These are phyloP conservation scores for Mythimna vitellina DNA, from an alignment of 2,888 invertebrate species.

Conservation along the genomic window DNA sequence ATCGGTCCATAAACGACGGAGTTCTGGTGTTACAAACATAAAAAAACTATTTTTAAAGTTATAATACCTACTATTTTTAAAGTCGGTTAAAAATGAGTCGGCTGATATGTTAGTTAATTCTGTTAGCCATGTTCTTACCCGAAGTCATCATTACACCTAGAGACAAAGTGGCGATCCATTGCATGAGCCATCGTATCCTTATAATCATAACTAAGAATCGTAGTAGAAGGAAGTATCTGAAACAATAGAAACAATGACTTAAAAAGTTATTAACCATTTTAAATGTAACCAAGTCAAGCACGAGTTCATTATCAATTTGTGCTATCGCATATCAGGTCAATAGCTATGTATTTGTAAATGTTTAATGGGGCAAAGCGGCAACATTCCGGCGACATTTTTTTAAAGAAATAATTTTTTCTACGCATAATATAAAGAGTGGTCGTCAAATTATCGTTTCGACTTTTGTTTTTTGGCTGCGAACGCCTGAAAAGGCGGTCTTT, in stretches of 20 bases:
- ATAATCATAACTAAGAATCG: slow-evolving; percentile 82
- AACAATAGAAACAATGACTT: slow-evolving; percentile 69
- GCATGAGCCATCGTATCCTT: slow-evolving; percentile 84
- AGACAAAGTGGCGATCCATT: slow-evolving; percentile 69
- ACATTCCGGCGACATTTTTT: too few species aligned
- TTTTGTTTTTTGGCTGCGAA: too few species aligned
- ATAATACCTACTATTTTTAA: too few species aligned
- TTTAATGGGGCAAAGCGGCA: background rate
- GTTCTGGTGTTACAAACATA: too few species aligned
- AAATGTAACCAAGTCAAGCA: background rate
- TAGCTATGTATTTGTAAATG: background rate
- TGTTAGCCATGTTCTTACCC: slow-evolving; percentile 71
- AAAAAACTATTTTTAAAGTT: too few species aligned
- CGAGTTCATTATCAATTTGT: slow-evolving; percentile 5
- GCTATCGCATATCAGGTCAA: background rate
- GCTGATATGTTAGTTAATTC: too few species aligned
- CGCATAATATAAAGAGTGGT: too few species aligned
- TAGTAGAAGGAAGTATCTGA: slow-evolving; percentile 75
- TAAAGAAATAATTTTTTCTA: too few species aligned
- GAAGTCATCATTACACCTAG: slow-evolving; percentile 75
- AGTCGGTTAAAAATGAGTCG: too few species aligned
- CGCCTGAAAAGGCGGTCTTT: too few species aligned
- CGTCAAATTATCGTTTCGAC: too few species aligned
- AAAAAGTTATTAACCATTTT: slow-evolving; percentile 6
- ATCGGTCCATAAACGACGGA: too few species aligned